Percentiles rank a stretch among this genome's conserved stretches.
Conservation (phyloP, 37 sponge, comb jelly and placozoan genomes). For the Halisarca cf. caerulea region DNA sequence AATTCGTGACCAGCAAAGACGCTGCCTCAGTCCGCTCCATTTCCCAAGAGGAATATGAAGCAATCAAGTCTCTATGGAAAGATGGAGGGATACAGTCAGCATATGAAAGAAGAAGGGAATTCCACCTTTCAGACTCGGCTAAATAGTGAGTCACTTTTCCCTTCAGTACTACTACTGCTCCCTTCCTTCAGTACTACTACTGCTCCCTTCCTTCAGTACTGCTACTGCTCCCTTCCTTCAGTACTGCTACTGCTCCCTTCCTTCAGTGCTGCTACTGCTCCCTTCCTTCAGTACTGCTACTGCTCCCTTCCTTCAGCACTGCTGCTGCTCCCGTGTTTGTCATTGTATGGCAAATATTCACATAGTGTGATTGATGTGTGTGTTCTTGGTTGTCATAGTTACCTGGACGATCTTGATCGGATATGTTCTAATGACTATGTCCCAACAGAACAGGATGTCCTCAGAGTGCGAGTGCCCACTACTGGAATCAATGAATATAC, state of each 20-base stretch:
- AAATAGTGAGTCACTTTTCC: slow-evolving; percentile 97
- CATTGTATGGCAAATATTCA: no score
- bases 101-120: slow-evolving; percentile 88
- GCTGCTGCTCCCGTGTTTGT: no score
- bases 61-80: slow-evolving; percentile 66
- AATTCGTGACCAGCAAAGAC: no score
- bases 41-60: slow-evolving; percentile 6
- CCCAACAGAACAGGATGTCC: slow-evolving; percentile 86
- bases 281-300: no score
- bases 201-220: no score
- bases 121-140: slow-evolving; percentile 94
- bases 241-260: no score
- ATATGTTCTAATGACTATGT: slow-evolving; percentile 62
- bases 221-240: no score
- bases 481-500: slow-evolving; percentile 92
- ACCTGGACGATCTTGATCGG: slow-evolving; percentile 82
- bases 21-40: neutral
- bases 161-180: no score
- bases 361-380: no score
- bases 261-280: no score
- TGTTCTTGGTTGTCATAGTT: slow-evolving; percentile 31
- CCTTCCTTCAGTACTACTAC: no score
- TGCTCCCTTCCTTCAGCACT: no score
- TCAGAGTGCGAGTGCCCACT: slow-evolving; percentile 89
- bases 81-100: slow-evolving; percentile 79